Conservation (phyloP, 2,888 invertebrate species). For the Unio pictorum region DNA sequence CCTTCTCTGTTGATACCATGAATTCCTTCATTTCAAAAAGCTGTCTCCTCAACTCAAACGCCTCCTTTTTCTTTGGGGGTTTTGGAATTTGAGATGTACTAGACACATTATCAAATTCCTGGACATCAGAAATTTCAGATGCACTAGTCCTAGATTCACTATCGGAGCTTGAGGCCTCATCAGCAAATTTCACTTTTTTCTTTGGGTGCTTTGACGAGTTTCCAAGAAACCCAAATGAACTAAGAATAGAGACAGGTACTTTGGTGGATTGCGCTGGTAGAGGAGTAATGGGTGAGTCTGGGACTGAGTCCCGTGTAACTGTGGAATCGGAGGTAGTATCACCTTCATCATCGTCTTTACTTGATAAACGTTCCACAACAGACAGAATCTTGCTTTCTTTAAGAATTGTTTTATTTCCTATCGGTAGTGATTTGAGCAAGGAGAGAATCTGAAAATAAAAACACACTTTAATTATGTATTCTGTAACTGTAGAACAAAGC, state of each 20-base stretch:
- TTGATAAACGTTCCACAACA: constrained; percentile 75
- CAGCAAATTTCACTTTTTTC: constrained; percentile 60
- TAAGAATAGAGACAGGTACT: constrained; percentile 53
- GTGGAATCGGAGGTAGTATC: constrained; percentile 15
- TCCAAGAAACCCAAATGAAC: constrained; percentile 22
- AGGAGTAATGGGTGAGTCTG: constrained; percentile 13
- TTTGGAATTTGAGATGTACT: constrained; percentile 23
- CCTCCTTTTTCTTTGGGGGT: constrained; percentile 12
- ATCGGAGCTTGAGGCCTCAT: constrained; percentile 62
- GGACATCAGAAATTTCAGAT: constrained; percentile 23
- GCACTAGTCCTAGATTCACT: constrained; percentile 55
- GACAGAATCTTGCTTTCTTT: constrained; percentile 91
- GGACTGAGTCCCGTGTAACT: constrained; percentile 4
- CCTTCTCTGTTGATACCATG: neutral
- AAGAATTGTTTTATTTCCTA: constrained; percentile 92
- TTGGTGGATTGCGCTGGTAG: constrained; percentile 29
- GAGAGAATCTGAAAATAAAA: constrained; percentile 78
- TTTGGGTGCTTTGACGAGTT: constrained; percentile 39
- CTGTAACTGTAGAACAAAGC: too few relatives aligned
- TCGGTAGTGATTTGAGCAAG: constrained; percentile 88
- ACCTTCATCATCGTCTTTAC: constrained; percentile 21
- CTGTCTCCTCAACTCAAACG: constrained; percentile 28
- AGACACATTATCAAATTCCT: constrained; percentile 24
- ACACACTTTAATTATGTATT: neutral
- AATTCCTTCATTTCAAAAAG: constrained; percentile 19